Conservation (phyloP, 2,888 invertebrate genomes). For the Drosophila rellima region DNA sequence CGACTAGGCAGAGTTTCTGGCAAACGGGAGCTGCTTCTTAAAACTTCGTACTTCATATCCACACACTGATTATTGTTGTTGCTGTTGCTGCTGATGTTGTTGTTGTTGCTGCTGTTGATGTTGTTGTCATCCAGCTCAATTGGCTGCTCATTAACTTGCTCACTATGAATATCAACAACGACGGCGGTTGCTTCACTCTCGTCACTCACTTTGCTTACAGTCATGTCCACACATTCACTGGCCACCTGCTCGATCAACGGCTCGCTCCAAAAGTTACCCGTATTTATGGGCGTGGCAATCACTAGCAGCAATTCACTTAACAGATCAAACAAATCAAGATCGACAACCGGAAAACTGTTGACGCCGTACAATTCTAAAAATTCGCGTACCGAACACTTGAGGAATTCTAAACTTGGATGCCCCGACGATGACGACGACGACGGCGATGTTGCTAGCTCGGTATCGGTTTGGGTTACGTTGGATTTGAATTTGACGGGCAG, state of each 20-base stretch:
- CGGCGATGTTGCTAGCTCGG: conserved; percentile 12
- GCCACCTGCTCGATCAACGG: conserved; percentile 35
- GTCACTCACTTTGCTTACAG: conserved; percentile 70
- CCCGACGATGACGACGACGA: conserved; percentile 22
- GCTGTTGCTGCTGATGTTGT: conserved; percentile 15
- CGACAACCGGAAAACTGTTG: conserved; percentile 33
- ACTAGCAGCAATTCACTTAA: conserved; percentile 62
- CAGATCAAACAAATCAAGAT: conserved; percentile 62
- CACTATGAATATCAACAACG: conserved; percentile 59
- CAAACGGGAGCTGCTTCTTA: conserved; percentile 57
- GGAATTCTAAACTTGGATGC: conserved; percentile 65
- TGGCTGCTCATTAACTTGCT: conserved; percentile 57
- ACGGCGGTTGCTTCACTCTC: conserved; percentile 64
- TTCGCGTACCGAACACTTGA: conserved; percentile 62
- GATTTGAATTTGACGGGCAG: conserved; percentile 21
- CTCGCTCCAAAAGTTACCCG: conserved; percentile 69
- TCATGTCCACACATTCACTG: conserved; percentile 69
- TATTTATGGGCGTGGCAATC: conserved; percentile 50
- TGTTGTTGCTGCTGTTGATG: conserved; percentile 34
- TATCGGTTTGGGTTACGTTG: conserved; percentile 42
- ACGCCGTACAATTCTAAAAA: conserved; percentile 43
- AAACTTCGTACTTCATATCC: conserved; percentile 79
- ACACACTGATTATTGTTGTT: conserved; percentile 21
- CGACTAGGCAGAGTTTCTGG: conserved; percentile 41
- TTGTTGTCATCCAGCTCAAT: conserved; percentile 58